Conservation (phyloP, 2,888 invertebrate genomes). For the Drosophila merina region DNA sequence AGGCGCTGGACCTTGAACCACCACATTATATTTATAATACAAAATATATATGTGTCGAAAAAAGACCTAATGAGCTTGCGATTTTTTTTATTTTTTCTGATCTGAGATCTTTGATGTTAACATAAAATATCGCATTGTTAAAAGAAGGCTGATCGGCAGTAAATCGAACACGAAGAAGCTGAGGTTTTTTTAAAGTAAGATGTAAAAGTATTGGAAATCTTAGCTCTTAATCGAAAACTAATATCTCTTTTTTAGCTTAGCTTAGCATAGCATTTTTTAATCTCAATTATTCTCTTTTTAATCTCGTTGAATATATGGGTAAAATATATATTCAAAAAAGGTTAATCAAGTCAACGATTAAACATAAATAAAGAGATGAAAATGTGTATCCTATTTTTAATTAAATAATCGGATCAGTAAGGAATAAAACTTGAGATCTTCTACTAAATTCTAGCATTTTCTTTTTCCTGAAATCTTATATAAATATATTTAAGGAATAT, state of each 20-base stretch:
- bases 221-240: conserved; percentile 2
- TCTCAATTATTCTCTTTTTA: too few species aligned
- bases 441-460: neutral
- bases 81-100: conserved; percentile 57
- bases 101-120: conserved; percentile 34
- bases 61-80: conserved; percentile 65
- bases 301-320: too few species aligned
- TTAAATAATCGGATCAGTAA: too few species aligned
- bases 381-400: too few species aligned
- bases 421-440: neutral
- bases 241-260: neutral
- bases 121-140: conserved; percentile 36
- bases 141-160: conserved; percentile 19
- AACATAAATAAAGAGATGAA: neutral
- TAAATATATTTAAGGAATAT: neutral
- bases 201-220: conserved; percentile 14
- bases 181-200: neutral
- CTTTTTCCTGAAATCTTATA: too few species aligned
- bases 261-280: too few species aligned
- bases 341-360: neutral
- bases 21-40: conserved; percentile 36
- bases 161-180: conserved; percentile 13
- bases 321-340: neutral
- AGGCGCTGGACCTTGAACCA: conserved; percentile 53
- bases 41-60: conserved; percentile 45